Evolutionary conservation across 1,140 invertebrate species (phyloP).

Genomic region (Chrysomallon squamiferum): DNA sequence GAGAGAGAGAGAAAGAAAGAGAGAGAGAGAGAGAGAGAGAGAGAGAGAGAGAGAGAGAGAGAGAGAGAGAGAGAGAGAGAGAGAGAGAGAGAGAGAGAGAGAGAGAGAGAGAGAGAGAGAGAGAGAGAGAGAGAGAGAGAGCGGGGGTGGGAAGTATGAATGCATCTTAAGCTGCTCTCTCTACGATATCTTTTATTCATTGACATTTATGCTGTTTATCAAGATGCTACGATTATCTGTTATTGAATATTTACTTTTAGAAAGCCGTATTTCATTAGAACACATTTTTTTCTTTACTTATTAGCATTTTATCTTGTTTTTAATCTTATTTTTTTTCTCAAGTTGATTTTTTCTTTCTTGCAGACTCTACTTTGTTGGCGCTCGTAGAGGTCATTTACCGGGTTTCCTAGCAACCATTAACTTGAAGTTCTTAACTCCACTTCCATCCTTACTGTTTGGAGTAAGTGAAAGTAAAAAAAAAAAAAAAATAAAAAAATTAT

Average conservation of each 20-base stretch:
- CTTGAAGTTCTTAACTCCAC: conserved; percentile 83
- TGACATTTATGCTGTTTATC: background rate
- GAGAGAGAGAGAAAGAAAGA: background rate
- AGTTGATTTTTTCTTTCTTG: background rate
- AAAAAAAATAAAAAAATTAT: too few species aligned
- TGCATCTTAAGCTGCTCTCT: too few species aligned
- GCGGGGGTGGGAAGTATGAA: too few species aligned
- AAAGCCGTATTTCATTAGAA: background rate
- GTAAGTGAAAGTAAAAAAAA: conserved; percentile 61
- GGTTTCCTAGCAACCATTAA: conserved; percentile 95
- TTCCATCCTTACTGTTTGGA: conserved; percentile 90
- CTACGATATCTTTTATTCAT: too few species aligned
- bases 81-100: too few species aligned
- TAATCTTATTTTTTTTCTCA: too few species aligned
- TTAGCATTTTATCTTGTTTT: too few species aligned
- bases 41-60: too few species aligned
- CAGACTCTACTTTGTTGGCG: conserved; percentile 75
- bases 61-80: too few species aligned
- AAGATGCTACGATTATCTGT: background rate
- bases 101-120: too few species aligned
- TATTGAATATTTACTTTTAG: background rate
- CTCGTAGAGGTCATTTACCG: conserved; percentile 94
- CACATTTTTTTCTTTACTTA: background rate
- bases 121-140: too few species aligned
- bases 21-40: too few species aligned